These are phyloP conservation scores for Bryconaethiops microstoma DNA, from an alignment of 2,797 vertebrate species.

Conservation along the genomic window DNA sequence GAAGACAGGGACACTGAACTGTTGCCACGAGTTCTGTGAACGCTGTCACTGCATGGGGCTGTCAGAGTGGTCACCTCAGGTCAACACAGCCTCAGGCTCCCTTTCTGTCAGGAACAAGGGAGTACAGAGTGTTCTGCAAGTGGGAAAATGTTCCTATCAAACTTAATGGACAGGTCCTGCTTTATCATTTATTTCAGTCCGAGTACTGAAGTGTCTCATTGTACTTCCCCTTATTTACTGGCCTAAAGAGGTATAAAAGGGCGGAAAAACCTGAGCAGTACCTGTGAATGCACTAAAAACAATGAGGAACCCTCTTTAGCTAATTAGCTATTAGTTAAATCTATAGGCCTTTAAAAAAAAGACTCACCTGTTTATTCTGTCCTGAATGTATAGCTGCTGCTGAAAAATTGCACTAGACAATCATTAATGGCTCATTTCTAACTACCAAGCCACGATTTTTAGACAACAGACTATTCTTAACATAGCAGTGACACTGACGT, in stretches of 20 bases:
- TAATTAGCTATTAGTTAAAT: constrained; percentile 15
- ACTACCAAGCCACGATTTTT: not conserved
- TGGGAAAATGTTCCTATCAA: not conserved
- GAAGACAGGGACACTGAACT: constrained; percentile 32
- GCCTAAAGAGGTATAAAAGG: constrained; percentile 28
- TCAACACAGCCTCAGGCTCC: constrained; percentile 15
- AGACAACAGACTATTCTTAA: not conserved
- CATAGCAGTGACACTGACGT: not conserved
- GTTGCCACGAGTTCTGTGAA: constrained; percentile 34
- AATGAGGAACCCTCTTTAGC: not conserved
- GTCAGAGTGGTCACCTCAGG: constrained; percentile 26
- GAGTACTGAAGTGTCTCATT: constrained; percentile 27
- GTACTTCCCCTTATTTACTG: constrained; percentile 2
- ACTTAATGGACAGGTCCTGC: constrained; percentile 12
- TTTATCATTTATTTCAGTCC: constrained; percentile 16
- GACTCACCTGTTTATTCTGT: too few relatives aligned
- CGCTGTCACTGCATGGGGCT: constrained; percentile 29
- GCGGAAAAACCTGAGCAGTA: constrained; percentile 25
- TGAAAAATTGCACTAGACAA: not conserved
- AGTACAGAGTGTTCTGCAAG: constrained; percentile 16
- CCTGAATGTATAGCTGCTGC: too few relatives aligned
- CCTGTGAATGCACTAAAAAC: constrained; percentile 30
- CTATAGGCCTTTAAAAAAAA: too few relatives aligned
- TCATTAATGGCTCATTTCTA: not conserved
- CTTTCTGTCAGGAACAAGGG: constrained; percentile 16